phyloP scores from a whole-genome alignment of 2,888 invertebrate species.

The Empis livida region DNA sequence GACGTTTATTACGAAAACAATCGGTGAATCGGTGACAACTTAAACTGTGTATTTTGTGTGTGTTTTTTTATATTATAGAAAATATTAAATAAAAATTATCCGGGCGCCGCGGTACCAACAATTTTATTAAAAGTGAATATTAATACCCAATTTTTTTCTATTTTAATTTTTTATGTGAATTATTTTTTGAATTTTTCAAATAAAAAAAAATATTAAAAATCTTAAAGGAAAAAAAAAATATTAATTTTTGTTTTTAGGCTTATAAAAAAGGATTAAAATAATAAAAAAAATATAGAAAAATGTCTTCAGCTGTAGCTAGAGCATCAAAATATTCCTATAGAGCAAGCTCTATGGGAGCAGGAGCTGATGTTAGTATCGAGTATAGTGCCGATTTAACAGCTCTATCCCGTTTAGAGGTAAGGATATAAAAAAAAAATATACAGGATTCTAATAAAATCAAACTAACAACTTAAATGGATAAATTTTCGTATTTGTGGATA shows the following conservation, averaged over 20 bases:
- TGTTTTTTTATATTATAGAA: constrained; percentile 6
- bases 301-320: constrained; percentile 66
- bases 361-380: constrained; percentile 88
- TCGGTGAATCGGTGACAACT: constrained; percentile 38
- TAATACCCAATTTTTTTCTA: background rate
- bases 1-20: constrained; percentile 36
- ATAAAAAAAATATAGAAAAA: constrained; percentile 33
- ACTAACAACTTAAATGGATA: background rate
- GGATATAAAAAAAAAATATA: constrained; percentile 20
- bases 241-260: constrained; percentile 11
- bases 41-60: constrained; percentile 18
- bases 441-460: too few species aligned
- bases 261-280: constrained; percentile 12
- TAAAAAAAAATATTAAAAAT: constrained; percentile 5
- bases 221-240: constrained; percentile 12
- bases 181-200: background rate
- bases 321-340: constrained; percentile 87
- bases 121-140: background rate
- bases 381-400: constrained; percentile 88
- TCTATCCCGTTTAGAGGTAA: constrained; percentile 91
- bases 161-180: too few species aligned
- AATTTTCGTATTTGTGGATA: too few species aligned
- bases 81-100: background rate
- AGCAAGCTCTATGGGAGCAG: constrained; percentile 71
- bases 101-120: background rate